phyloP scores from a whole-genome alignment of 1,140 invertebrate species.

The Archegozetes longisetosus region DNA sequence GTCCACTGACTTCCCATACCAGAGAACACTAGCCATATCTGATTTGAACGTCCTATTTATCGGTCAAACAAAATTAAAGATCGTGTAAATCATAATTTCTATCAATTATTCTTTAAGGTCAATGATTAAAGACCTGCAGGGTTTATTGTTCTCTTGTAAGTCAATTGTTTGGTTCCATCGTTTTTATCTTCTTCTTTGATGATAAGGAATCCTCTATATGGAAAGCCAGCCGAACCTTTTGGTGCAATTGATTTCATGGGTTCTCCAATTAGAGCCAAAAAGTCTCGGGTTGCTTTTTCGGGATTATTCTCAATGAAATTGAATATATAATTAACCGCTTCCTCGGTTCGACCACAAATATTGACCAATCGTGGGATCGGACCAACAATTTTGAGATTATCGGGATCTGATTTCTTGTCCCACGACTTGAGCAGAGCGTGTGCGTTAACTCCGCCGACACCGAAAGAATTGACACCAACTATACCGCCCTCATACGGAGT shows the following conservation, averaged over 20 bases:
- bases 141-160: neutral
- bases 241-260: neutral
- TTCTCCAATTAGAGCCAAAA: conserved; percentile 14
- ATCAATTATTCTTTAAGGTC: too few species aligned
- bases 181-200: conserved; percentile 7
- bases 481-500: conserved; percentile 54
- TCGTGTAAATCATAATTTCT: too few species aligned
- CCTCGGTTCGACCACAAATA: conserved; percentile 10
- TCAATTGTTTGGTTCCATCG: too few species aligned
- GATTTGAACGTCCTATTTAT: conserved; percentile 26
- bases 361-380: conserved; percentile 3
- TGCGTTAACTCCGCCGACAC: conserved; percentile 13
- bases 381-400: conserved; percentile 20
- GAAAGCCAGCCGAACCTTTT: conserved; percentile 3
- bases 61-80: too few species aligned
- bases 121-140: too few species aligned
- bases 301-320: conserved; percentile 40
- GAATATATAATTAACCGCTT: conserved; percentile 30
- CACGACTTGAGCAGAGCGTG: conserved; percentile 51
- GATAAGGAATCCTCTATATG: conserved; percentile 12
- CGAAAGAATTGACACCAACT: conserved; percentile 47
- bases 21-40: conserved; percentile 82
- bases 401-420: conserved; percentile 25
- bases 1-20: conserved; percentile 94
- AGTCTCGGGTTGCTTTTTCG: conserved; percentile 21